A percentile compares a stretch with the other conserved stretches of the same genome.
These are phyloP conservation scores for Gerris lacustris DNA, from an alignment of 2,888 invertebrate genomes.

Conservation along the genomic window DNA sequence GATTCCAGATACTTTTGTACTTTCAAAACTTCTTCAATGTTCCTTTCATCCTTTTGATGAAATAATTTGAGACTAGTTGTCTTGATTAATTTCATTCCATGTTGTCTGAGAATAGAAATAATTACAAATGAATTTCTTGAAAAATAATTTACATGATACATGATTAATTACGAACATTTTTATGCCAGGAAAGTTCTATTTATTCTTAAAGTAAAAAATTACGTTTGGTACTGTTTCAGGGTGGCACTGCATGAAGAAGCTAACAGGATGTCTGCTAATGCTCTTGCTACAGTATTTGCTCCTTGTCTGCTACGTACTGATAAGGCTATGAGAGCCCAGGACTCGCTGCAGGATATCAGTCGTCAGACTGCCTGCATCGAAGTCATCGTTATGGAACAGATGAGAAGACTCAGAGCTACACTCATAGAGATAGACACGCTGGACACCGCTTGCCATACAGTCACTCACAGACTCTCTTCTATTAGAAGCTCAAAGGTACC, in stretches of 20 bases:
- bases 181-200: no score
- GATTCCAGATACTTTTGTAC: no score
- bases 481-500: conserved; percentile 58
- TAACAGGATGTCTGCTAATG: conserved; percentile 84
- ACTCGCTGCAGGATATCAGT: conserved; percentile 78
- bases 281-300: conserved; percentile 86
- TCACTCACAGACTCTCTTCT: conserved; percentile 62
- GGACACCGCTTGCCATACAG: conserved; percentile 76
- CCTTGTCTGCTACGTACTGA: conserved; percentile 85
- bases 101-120: no score
- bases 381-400: conserved; percentile 75
- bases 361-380: conserved; percentile 83
- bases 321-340: conserved; percentile 77
- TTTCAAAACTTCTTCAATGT: no score
- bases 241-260: conserved; percentile 75
- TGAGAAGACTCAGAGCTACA: conserved; percentile 69
- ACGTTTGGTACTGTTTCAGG: conserved; percentile 36
- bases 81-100: no score
- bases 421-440: conserved; percentile 81
- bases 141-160: no score
- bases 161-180: no score
- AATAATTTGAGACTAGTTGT: no score
- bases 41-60: no score
- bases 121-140: no score
- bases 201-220: no score